Evolutionary conservation across 2,113 vertebrate species (phyloP).

Genomic region (Hylia prasina): DNA sequence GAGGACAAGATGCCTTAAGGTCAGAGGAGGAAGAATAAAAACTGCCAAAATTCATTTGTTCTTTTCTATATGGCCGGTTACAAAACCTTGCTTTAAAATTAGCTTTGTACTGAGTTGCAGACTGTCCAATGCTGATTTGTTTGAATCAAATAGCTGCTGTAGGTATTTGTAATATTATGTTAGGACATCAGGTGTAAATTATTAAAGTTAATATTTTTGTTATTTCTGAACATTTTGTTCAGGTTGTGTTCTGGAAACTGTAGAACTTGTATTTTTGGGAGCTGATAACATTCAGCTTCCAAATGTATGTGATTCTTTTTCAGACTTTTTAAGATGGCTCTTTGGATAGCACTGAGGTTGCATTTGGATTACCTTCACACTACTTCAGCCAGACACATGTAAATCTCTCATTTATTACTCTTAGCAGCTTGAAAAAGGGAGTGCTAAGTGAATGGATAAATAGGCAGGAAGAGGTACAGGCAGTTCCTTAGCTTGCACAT

Average conservation of each 20-base stretch:
- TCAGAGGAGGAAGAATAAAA: neutral
- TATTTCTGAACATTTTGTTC: neutral
- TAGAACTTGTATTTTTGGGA: neutral
- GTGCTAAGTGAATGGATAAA: constrained; percentile 8
- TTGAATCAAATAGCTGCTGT: neutral
- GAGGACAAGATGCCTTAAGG: neutral
- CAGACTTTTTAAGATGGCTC: constrained; percentile 4
- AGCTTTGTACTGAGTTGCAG: neutral
- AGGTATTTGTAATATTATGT: neutral
- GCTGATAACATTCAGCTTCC: neutral
- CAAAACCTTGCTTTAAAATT: neutral
- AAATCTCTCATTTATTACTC: constrained; percentile 37
- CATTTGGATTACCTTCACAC: neutral
- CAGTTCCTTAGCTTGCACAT: constrained; percentile 22
- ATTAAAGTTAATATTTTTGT: neutral
- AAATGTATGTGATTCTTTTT: neutral
- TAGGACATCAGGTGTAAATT: neutral
- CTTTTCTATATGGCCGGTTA: neutral
- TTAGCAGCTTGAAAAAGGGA: constrained; percentile 8
- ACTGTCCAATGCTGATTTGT: neutral
- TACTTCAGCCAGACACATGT: constrained; percentile 1
- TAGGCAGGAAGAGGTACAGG: neutral
- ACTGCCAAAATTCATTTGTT: neutral
- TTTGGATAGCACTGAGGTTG: neutral
- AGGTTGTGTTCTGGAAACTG: neutral